These are phyloP conservation scores for Sitta europaea DNA, from an alignment of 2,113 vertebrate genomes.

Conservation along the genomic window DNA sequence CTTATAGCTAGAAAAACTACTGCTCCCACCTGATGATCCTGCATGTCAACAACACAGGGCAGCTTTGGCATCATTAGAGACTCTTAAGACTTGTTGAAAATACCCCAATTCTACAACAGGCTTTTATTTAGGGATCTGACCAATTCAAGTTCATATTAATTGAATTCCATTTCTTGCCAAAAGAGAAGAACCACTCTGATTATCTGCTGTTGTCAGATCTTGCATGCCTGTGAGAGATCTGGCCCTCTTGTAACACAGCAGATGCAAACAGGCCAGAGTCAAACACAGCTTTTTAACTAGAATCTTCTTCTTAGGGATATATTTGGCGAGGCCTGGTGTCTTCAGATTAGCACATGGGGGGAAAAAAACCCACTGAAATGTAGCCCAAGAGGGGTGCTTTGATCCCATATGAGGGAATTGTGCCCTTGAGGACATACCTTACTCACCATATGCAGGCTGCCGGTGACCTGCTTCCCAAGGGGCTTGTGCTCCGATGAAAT, in stretches of 20 bases:
- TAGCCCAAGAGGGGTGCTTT: neutral
- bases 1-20: neutral
- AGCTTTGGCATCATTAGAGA: neutral
- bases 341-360: neutral
- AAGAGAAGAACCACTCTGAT: neutral
- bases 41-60: neutral
- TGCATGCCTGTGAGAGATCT: neutral
- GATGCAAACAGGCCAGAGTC: neutral
- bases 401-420: neutral
- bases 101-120: neutral
- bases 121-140: neutral
- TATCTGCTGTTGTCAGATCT: neutral
- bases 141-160: neutral
- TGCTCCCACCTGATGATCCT: neutral
- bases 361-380: rapidly evolving
- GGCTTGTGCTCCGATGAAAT: slow-evolving; percentile 41
- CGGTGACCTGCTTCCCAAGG: slow-evolving; percentile 29
- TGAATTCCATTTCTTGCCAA: neutral
- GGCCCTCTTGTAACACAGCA: neutral
- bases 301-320: neutral
- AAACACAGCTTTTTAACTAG: neutral
- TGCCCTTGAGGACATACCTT: neutral
- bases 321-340: neutral
- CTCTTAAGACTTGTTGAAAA: neutral
- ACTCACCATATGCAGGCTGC: slow-evolving; percentile 51